Evolutionary conservation across 2,113 vertebrate genomes (phyloP), one percentile per base, ranked within the genome.

Genomic region (Rhynchomys soricoides): DNA sequence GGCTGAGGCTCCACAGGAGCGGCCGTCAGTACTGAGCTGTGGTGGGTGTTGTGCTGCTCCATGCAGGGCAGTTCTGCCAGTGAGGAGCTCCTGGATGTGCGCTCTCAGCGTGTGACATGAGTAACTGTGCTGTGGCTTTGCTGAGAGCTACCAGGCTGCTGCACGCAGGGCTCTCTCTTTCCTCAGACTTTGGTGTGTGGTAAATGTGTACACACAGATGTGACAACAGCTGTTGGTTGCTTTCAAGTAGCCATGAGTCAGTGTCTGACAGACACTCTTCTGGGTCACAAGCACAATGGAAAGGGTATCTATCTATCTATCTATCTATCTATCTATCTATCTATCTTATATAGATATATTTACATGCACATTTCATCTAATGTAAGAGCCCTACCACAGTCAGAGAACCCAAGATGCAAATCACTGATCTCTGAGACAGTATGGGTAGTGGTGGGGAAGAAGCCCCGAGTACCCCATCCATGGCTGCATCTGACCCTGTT

Each of bases 21-120:
- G 45, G 40, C 13, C 0, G 3, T 34, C 5, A 19, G 17, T 37
- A 21, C 10, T 3, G 7, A 4, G 43, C 24, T 0, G 11, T 12
- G 45, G 85, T 24, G 10, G 3, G 57, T 4, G 7, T 24, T 19
- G 50, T 2, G 73, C 19, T 37, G 57, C n/a, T 17, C 3, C 4
- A 3, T 0, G 3, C 1, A 0, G 43, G 19, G 0, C 1, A 81
- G 68, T 29, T 94, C 22, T 43, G 15, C 1, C 1, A 0, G 8
- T 0, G 29, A 83, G 50, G n/a, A 29, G 17, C 43, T 43, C 1
- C 2, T 0, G 16, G 40, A 2, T 13, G 10, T 5, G 3, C 0
- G 7, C 17, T 31, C 26, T 5, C 7, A 1, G 4, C 12, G 3
- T 4, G 19, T 55, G 81, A 37, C 1, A 8, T 1, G 78, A 55